A percentile compares a stretch with the other conserved stretches of the same genome.
Evolutionary conservation across 2,797 vertebrate genomes (phyloP).

Genomic region (Bradypus variegatus): DNA sequence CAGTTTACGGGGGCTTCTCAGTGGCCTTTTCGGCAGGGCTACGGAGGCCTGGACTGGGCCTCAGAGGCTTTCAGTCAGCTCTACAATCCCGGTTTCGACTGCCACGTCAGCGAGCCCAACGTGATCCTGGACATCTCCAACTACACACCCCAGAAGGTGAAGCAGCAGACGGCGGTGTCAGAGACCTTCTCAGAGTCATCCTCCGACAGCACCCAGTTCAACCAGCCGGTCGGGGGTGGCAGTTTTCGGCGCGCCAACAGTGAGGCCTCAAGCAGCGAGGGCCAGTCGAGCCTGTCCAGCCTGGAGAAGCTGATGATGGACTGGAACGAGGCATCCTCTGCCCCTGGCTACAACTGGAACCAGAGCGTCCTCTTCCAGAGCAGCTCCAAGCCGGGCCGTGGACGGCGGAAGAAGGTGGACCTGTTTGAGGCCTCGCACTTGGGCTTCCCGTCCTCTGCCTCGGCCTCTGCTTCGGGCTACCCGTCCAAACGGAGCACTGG

Average conservation of each 20-base stretch:
- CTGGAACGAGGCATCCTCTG: constrained; percentile 95
- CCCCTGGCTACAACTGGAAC: constrained; percentile 98
- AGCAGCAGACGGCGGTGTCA: constrained; percentile 84
- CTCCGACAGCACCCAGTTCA: constrained; percentile 94
- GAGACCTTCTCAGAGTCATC: constrained; percentile 97
- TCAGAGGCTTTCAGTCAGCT: constrained; percentile 87
- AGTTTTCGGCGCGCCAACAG: constrained; percentile 78
- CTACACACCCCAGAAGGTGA: constrained; percentile 98
- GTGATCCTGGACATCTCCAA: constrained; percentile 99
- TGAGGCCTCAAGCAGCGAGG: constrained; percentile 81
- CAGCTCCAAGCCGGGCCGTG: constrained; percentile 89
- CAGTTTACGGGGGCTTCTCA: constrained; percentile 83
- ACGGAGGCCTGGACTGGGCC: constrained; percentile 83
- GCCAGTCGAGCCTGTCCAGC: constrained; percentile 95
- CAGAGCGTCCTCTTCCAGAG: constrained; percentile 98
- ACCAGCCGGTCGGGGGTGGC: constrained; percentile 70
- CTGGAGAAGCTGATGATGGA: constrained; percentile 99
- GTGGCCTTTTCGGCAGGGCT: constrained; percentile 93
- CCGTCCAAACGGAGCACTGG: constrained; percentile 86
- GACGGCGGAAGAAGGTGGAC: constrained; percentile 93
- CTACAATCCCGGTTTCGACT: constrained; percentile 90
- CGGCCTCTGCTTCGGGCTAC: constrained; percentile 79
- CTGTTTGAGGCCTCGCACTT: constrained; percentile 79
- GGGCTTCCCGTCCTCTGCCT: constrained; percentile 81
- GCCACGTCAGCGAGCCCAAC: constrained; percentile 90